A percentile compares a stretch with the other conserved stretches of the same genome.
Conservation (phyloP, 2,797 vertebrate genomes). For the Urophycis tenuis region DNA sequence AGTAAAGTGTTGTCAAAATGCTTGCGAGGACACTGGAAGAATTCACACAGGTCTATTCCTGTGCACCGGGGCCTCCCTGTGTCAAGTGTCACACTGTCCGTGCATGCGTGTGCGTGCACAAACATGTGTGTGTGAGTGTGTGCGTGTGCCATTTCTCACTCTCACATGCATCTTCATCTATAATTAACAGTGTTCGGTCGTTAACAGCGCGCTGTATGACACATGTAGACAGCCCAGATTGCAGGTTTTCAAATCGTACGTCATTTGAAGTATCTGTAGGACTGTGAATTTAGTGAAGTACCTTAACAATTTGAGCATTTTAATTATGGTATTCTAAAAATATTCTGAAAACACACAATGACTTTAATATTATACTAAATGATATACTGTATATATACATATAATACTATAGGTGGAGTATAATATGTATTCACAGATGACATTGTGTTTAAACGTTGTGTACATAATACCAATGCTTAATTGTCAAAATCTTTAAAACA, state of each 20-base stretch:
- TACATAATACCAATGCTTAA: neutral
- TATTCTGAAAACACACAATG: too few relatives aligned
- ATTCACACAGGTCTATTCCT: conserved; percentile 9
- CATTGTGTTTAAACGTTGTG: neutral
- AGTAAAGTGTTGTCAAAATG: neutral
- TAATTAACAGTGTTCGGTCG: conserved; percentile 4
- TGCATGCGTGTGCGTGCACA: neutral
- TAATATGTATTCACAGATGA: neutral
- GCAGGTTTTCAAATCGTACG: neutral
- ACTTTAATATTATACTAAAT: too few relatives aligned
- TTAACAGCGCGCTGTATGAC: neutral
- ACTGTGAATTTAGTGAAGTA: too few relatives aligned
- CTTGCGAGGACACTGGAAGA: conserved; percentile 16
- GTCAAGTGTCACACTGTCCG: neutral
- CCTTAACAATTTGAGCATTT: too few relatives aligned
- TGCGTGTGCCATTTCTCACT: neutral
- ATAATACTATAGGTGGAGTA: neutral
- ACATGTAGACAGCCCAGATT: neutral
- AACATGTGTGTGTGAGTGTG: neutral
- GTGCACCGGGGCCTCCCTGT: conserved; percentile 18
- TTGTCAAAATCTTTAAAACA: neutral
- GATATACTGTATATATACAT: too few relatives aligned
- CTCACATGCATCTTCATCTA: conserved; percentile 1
- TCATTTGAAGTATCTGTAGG: neutral
- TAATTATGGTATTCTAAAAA: too few relatives aligned